Base-by-base conservation (phyloP, 2,888 invertebrate species). In the Scaptomyza polygonia region DNA sequence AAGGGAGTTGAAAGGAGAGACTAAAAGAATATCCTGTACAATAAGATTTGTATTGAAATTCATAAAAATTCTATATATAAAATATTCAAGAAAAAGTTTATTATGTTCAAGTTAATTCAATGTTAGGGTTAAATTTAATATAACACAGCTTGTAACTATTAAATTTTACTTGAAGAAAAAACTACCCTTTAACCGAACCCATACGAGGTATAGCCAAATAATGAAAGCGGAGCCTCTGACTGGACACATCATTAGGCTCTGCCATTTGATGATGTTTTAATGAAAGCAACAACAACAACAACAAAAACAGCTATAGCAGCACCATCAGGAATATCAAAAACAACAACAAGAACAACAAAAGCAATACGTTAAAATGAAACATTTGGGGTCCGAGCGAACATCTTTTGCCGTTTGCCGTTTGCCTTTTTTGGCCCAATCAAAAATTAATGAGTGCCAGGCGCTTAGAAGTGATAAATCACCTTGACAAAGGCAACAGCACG, bases 391-490 rank as follows among this genome's bases (percentile, higher is more conserved):
- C 55, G 16, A 34, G 25, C 36, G 76, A 70, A 54, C 76, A 77
- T 80, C 77, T 77, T 77, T 59, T 49, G 67, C 77, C 72, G 77
- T 77, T 59, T 49, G 67, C 77, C 72, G 77, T 34, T 77, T 76
- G 76, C 80, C 77, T 77, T 77, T 80, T 77, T 64, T 83, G 85
- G 86, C 77, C 89, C 87, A 88, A 87, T 87, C 87, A 89, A 88
- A 87, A 89, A 89, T 87, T 89, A 87, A 87, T 87, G 87, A 88
- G 89, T 81, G 87, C 87, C 88, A 82, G 76, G 80, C 88, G 88
- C 87, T 88, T 85, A 87, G 85, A 87, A 80, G 86, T 88, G 86
- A 89, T 87, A 88, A 88, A 88, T 88, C 88, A 88, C 86, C 86
- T 88, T 77, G 80, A 88, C 83, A 85, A 79, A 85, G 85, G 88